Conservation (phyloP, 2,888 invertebrate genomes). For the Eristalis tenax region DNA sequence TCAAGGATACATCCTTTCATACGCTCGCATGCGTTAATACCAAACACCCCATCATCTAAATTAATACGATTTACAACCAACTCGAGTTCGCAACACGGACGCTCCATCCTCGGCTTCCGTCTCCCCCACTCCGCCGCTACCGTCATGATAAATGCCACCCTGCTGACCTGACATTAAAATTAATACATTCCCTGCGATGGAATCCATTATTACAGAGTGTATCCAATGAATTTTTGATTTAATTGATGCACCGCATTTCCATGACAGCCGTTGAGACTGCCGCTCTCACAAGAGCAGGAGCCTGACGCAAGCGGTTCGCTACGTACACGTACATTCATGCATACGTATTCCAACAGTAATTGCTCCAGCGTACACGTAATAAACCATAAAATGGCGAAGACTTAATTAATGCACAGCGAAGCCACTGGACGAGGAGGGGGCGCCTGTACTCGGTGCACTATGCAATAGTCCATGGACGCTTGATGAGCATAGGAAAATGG, state of each 20-base stretch:
- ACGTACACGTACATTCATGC: neutral
- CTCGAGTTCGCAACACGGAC: neutral
- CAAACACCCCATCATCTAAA: neutral
- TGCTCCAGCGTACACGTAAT: conserved; percentile 33
- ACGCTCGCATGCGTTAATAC: neutral
- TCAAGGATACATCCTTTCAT: neutral
- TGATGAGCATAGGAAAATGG: neutral
- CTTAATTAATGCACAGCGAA: conserved; percentile 47
- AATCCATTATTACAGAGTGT: conserved; percentile 16
- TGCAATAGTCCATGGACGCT: neutral
- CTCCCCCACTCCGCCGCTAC: neutral
- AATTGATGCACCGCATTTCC: conserved; percentile 9
- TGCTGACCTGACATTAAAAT: conserved; percentile 22
- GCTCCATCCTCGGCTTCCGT: neutral
- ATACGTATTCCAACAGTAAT: conserved; percentile 27
- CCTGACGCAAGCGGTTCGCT: conserved; percentile 1
- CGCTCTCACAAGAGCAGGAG: neutral
- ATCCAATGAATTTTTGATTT: conserved; percentile 18
- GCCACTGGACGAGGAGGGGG: neutral
- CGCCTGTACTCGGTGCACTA: neutral
- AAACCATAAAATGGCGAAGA: conserved; percentile 41
- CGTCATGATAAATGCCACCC: neutral
- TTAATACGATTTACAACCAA: neutral
- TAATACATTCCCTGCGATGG: conserved; percentile 13
- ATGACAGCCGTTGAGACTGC: neutral